A percentile compares a stretch with the other conserved stretches of the same genome.
phyloP scores from a whole-genome alignment of 2,888 invertebrate species.

The Mythimna albipuncta region DNA sequence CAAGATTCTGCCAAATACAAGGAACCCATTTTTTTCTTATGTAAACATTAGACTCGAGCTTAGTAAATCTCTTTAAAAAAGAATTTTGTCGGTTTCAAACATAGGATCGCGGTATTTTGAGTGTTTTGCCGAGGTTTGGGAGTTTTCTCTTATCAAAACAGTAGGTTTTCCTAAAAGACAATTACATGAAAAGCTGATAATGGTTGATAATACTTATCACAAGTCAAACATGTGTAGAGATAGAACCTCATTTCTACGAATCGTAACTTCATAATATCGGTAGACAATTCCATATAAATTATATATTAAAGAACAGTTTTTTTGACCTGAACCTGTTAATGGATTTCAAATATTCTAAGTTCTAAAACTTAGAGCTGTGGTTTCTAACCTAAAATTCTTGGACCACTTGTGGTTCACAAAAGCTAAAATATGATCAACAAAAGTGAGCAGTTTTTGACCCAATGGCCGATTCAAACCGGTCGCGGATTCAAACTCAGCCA shows the following conservation, averaged over 20 bases:
- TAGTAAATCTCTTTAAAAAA: no score
- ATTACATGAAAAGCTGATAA: not conserved
- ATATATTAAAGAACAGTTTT: slow-evolving; percentile 8
- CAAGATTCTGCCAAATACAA: no score
- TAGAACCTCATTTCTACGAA: not conserved
- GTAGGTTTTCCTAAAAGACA: not conserved
- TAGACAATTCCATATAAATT: not conserved
- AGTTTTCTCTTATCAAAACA: not conserved
- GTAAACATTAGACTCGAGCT: not conserved
- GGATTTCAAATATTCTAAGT: slow-evolving; percentile 30
- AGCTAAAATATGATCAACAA: no score
- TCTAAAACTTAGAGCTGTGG: slow-evolving; percentile 14
- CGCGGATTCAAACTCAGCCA: no score
- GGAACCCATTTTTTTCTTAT: no score
- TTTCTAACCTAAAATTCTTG: no score
- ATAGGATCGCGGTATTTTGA: not conserved
- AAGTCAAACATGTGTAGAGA: not conserved
- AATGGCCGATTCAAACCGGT: no score
- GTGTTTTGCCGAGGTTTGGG: no score
- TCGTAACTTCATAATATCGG: no score
- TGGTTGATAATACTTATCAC: not conserved
- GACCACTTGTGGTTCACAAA: no score
- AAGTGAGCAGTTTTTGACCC: no score
- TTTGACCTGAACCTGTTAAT: slow-evolving; percentile 12
- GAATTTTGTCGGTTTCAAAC: not conserved